These are phyloP conservation scores for Sinocyclocheilus grahami DNA, from an alignment of 2,113 vertebrate genomes.

Conservation along the genomic window DNA sequence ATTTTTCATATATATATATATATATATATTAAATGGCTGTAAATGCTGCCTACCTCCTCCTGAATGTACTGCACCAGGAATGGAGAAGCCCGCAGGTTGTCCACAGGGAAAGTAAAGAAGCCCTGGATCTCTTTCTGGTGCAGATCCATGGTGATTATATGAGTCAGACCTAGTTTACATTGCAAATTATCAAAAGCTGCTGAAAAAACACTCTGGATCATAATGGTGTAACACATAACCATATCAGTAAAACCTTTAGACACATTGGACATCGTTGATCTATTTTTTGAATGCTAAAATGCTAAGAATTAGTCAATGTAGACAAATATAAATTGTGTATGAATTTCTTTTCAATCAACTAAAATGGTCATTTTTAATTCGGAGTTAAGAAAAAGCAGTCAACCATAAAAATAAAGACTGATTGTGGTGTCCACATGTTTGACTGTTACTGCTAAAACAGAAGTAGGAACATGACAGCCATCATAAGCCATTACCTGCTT, in stretches of 20 bases:
- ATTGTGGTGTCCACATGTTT: background rate
- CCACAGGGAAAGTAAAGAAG: slow-evolving; percentile 98
- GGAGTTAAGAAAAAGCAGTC: background rate
- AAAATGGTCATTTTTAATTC: background rate
- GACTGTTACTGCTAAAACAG: background rate
- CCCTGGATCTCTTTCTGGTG: slow-evolving; percentile 99
- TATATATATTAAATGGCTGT: background rate
- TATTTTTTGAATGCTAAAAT: too few species aligned
- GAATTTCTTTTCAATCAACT: background rate
- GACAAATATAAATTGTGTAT: background rate
- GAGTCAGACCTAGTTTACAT: slow-evolving; percentile 84
- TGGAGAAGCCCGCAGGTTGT: slow-evolving; percentile 95
- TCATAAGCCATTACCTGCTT: slow-evolving; percentile 81
- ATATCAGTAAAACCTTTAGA: background rate
- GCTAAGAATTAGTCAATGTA: too few species aligned
- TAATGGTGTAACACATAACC: background rate
- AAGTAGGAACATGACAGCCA: background rate
- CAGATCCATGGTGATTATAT: slow-evolving; percentile 99
- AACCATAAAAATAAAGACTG: background rate
- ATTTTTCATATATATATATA: too few species aligned
- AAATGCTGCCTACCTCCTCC: slow-evolving; percentile 85
- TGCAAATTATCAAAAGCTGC: background rate
- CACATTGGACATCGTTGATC: too few species aligned
- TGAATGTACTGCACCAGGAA: slow-evolving; percentile 99
- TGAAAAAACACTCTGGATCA: background rate